Conservation (phyloP, 2,888 invertebrate genomes). For the Cosmia pyralina region DNA sequence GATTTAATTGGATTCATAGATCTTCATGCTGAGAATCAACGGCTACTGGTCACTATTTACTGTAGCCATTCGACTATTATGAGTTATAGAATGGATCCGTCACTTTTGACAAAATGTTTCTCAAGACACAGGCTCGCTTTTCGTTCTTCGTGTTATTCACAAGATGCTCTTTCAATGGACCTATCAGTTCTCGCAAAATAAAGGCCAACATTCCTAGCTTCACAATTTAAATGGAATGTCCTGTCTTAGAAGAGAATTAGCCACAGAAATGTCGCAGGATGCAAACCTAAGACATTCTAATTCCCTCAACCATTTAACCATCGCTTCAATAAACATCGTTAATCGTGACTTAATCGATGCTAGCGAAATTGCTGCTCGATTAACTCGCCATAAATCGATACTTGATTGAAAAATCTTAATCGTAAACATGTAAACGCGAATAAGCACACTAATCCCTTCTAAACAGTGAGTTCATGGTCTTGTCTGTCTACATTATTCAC, state of each 20-base stretch:
- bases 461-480: conserved; percentile 76
- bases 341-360: conserved; percentile 38
- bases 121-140: conserved; percentile 31
- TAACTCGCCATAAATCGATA: conserved; percentile 45
- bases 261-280: conserved; percentile 9
- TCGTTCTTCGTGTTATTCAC: conserved; percentile 21
- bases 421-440: conserved; percentile 48
- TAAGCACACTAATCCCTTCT: conserved; percentile 71
- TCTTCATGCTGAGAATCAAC: conserved; percentile 51
- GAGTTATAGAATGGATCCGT: conserved; percentile 40
- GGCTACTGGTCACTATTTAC: conserved; percentile 51
- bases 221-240: conserved; percentile 21
- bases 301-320: not conserved
- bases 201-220: not conserved
- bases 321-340: conserved; percentile 10
- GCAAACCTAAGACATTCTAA: conserved; percentile 23
- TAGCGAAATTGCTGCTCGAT: conserved; percentile 31
- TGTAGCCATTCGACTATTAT: conserved; percentile 47
- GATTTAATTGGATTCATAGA: conserved; percentile 61
- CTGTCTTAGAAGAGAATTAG: conserved; percentile 12
- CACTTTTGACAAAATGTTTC: conserved; percentile 46
- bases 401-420: conserved; percentile 53
- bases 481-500: conserved; percentile 65
- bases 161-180: conserved; percentile 14
- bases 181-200: not conserved